Base-by-base conservation (phyloP, 2,113 vertebrate species). In the Heterotis niloticus region DNA sequence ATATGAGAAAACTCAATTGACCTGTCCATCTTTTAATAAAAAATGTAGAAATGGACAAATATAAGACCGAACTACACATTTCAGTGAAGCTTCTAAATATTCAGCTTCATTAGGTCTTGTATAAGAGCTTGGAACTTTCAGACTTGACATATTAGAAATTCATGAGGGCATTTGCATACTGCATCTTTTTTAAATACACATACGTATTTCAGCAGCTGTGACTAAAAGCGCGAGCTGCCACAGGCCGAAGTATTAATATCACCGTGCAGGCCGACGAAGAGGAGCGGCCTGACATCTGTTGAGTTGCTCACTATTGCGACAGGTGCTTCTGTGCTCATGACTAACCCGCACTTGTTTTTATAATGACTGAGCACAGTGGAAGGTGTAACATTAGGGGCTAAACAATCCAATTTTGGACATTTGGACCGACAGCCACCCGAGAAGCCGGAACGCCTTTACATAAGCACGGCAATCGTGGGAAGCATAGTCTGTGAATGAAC, bases 191-290 rank as follows among this genome's bases (percentile, higher is more conserved):
- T 54, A n/a, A n/a, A n/a, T 82, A 76, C 56, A 82, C 76, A 76
- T 77, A 79, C 79, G 79, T 64, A 54, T 74, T 70, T 79, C 51
- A 57, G 10, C 77, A 86, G 76, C 68, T 64, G 14, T 79, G 81
- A n/a, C 67, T 64, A 76, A 81, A 62, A 34, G 23, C 14, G 5
- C 78, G 66, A 5, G 51, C 73, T 24, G n/a, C 13, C 81, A 75
- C 0, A 76, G 56, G 0, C 18, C 0, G 1, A 73, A 60, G 74
- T 79, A 86, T 83, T 77, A 83, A 70, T 60, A 84, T 57, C 13
- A 69, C 26, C 66, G 71, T 51, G 13, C 44, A 71, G 5, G 20
- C 56, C 66, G 62, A 78, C 67, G 65, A 29, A 75, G 62, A 52
- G 69, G 44, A 16, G n/a, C 52, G 64, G 28, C 56, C 56, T 60